These are phyloP conservation scores for Otocyon megalotis DNA, from an alignment of 2,113 vertebrate genomes.

Conservation along the genomic window DNA sequence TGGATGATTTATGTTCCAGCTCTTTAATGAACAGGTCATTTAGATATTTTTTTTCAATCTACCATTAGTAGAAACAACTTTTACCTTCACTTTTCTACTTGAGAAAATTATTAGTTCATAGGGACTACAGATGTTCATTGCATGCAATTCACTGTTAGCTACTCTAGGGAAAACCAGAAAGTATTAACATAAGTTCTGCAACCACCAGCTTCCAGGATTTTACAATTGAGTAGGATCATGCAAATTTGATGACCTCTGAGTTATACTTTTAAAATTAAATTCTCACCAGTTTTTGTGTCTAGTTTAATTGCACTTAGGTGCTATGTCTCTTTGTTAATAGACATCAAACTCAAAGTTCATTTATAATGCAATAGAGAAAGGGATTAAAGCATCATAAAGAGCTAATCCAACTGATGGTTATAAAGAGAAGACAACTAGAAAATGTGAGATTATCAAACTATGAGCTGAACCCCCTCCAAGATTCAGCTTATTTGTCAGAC, in stretches of 20 bases:
- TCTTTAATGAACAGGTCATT: background rate
- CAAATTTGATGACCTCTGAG: slow-evolving; percentile 30
- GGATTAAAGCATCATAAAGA: background rate
- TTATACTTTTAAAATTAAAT: slow-evolving; percentile 60
- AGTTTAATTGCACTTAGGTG: slow-evolving; percentile 11
- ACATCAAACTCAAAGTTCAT: slow-evolving; percentile 53
- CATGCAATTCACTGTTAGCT: background rate
- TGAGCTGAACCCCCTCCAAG: background rate
- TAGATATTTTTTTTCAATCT: background rate
- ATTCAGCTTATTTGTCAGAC: slow-evolving; percentile 38
- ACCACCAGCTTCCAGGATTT: slow-evolving; percentile 17
- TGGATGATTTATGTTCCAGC: background rate
- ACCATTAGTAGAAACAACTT: slow-evolving; percentile 35
- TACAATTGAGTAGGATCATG: background rate
- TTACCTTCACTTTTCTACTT: slow-evolving; percentile 24
- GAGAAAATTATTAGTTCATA: background rate
- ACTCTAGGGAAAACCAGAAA: background rate
- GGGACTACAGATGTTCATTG: background rate
- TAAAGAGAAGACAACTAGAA: slow-evolving; percentile 28
- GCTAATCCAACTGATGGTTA: background rate
- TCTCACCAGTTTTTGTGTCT: slow-evolving; percentile 9
- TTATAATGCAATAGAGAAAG: slow-evolving; percentile 38
- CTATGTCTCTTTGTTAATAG: slow-evolving; percentile 29
- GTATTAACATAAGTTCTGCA: background rate
- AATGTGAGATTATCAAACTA: slow-evolving; percentile 1